Evolutionary conservation across 2,888 invertebrate genomes (phyloP), one percentile per base, ranked within the genome.

Genomic region (Candidula unifasciata): DNA sequence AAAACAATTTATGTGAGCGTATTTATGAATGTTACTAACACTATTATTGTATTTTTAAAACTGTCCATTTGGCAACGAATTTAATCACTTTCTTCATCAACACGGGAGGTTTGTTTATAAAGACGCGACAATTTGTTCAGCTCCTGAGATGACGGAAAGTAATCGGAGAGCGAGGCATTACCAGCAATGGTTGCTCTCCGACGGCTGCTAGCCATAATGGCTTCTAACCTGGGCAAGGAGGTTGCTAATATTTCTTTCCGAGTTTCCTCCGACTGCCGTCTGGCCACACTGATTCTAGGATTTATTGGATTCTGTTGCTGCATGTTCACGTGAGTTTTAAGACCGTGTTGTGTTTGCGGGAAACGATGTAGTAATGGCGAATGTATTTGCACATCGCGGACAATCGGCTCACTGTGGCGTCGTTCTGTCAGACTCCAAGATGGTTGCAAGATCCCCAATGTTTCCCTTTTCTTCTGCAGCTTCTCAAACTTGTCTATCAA

Each of bases 131-230:
- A 57, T 16, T 8, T 33, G 8, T 10, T 3, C 0, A 57, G 18
- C 16, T 33, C 52, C 37, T 66, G 8, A 21, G 27, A 37, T 3
- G 37, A n/a, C 24, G 80, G 57, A 27, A 71, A 68, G 21, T 33
- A 68, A 71, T 57, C 60, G 18, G 35, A 8, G 8, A 44, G 52
- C 6, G 64, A 30, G 10, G 74, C 52, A 16, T 54, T 71, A 21
- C 60, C 76, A 13, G 82, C 60, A 35, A 82, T 74, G 3, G 82
- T 82, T 44, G 82, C 82, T 74, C 82, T 37, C 0, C 74, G 74
- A 0, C n/a, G 30, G n/a, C n/a, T 54, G 21, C 66, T 33, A 2
- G 27, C 10, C 35, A 82, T 35, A 8, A 66, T 74, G 27, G 0
- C 44, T 24, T 76, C 37, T 16, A 76, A 52, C 37, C 64, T 76